phyloP scores from a whole-genome alignment of 2,113 vertebrate species.

The Nothocercus nigrocapillus region DNA sequence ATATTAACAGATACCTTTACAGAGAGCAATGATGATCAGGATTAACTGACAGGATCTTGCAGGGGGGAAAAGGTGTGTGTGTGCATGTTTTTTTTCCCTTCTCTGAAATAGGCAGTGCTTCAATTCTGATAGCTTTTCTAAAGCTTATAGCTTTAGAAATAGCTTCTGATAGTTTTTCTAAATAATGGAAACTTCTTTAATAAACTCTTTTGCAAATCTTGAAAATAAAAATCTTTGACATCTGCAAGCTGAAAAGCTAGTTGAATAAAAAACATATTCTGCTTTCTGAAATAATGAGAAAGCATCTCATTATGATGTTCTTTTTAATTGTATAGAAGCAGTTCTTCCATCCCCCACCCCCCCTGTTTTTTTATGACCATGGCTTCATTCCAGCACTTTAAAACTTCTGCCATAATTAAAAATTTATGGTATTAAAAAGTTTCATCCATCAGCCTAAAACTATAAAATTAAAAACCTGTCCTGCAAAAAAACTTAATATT shows the following conservation, averaged over 20 bases:
- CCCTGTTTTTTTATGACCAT: background rate
- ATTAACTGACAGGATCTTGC: background rate
- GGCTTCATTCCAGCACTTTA: slow-evolving; percentile 27
- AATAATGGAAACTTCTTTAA: slow-evolving; percentile 44
- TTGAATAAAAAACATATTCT: slow-evolving; percentile 33
- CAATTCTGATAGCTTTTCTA: background rate
- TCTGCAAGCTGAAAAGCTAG: slow-evolving; percentile 57
- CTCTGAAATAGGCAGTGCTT: background rate
- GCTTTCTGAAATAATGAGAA: slow-evolving; percentile 39
- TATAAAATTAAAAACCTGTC: background rate
- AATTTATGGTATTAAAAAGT: background rate
- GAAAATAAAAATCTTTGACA: slow-evolving; percentile 46
- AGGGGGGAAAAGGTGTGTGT: no score
- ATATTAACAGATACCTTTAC: background rate
- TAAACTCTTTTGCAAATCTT: slow-evolving; percentile 25
- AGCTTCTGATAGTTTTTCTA: slow-evolving; percentile 6
- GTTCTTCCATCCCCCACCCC: background rate
- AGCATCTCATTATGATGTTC: background rate
- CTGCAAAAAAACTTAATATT: background rate
- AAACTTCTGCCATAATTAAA: slow-evolving; percentile 13
- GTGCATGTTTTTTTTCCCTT: background rate
- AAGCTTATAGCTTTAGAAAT: no score
- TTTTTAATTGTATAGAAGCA: slow-evolving; percentile 23
- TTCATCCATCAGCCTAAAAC: background rate
- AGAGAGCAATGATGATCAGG: background rate